Evolutionary conservation across 2,113 vertebrate species (phyloP), one percentile per base, ranked within the genome.

Genomic region (Melanostigma gelatinosum): DNA sequence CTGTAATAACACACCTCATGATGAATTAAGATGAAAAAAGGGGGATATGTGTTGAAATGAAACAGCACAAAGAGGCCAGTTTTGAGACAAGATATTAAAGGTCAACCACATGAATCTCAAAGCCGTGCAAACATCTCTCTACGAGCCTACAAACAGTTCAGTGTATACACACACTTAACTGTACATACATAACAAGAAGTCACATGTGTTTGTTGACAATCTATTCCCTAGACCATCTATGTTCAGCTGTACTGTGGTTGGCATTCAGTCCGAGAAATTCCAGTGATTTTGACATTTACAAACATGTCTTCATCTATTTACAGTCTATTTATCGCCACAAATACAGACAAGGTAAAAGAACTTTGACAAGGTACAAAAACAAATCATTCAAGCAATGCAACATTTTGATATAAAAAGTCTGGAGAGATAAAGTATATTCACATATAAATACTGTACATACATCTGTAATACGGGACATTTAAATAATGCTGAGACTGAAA

Each of bases 391-490:
- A 83, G 75, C 61, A 65, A 77, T 77, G 58, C 73, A 85, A 42
- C 75, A 61, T 77, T 81, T 72, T 84, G 42, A 82, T 90, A 91
- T 88, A 91, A 92, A 94, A 91, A 72, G 72, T 83, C 66, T 81
- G 64, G 34, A 75, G 52, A 68, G 73, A 79, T 85, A 85, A 88
- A 66, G 67, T 84, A 87, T 89, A 88, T 90, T 93, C 74, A 92
- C 76, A 84, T 91, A 93, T 93, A 94, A 94, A 94, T 93, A 93
- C 90, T 94, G 91, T 93, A 93, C 93, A 94, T 65, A 89, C 32
- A 87, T 89, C 54, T 88, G 86, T 60, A 88, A 86, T 80, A 84
- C 75, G 68, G 71, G 72, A 80, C 20, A 58, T 64, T 75, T 81
- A 88, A 91, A 91, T 76, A 87, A 78, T 54, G 77, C 69, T 68